Conservation (phyloP, 2,113 vertebrate species). For the Sminthopsis crassicaudata region DNA sequence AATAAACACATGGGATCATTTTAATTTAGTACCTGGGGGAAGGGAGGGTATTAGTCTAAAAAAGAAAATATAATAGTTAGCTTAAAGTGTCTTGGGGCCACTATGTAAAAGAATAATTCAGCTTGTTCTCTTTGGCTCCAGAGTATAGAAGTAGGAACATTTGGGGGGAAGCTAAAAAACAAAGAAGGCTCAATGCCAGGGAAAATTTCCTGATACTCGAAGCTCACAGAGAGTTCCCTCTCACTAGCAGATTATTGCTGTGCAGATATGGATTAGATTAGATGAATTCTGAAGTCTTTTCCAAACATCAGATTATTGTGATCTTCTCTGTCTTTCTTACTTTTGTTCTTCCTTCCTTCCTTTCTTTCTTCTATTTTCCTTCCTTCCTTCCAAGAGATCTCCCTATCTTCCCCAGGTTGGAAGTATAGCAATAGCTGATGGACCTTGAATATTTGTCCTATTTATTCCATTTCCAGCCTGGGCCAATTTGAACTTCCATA, state of each 20-base stretch:
- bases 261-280: neutral
- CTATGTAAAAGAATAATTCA: neutral
- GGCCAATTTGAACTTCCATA: too few species aligned
- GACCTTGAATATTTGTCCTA: neutral
- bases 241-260: neutral
- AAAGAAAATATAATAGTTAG: neutral
- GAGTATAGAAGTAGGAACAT: neutral
- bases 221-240: neutral
- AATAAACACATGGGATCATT: neutral
- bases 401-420: neutral
- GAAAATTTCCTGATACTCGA: neutral
- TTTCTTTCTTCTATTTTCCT: neutral
- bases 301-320: neutral
- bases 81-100: neutral
- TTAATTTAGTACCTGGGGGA: neutral
- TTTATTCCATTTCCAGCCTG: neutral
- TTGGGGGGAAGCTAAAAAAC: neutral
- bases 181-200: neutral
- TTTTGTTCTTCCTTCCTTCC: too few species aligned
- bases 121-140: neutral
- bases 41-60: neutral
- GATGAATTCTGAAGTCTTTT: neutral
- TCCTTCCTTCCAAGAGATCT: neutral
- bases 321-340: neutral
- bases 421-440: neutral